These are phyloP conservation scores for Hydractinia symbiolongicarpus DNA, from an alignment of 30 jellyfish, hydroid and myxozoan genomes.

Conservation along the genomic window DNA sequence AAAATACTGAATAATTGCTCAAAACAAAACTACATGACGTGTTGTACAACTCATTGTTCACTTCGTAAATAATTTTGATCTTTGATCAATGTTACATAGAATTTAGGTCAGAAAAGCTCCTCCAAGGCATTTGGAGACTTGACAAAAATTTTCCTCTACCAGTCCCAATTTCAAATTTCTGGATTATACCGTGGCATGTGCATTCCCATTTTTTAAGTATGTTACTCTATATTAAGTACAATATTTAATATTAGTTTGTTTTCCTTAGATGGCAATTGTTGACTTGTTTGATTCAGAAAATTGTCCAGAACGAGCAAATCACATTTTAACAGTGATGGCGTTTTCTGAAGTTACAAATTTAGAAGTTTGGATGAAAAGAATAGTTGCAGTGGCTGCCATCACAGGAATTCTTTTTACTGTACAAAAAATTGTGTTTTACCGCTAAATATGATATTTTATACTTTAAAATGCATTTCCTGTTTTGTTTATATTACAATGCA, in stretches of 20 bases:
- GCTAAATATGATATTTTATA: neutral
- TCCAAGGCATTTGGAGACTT: no score
- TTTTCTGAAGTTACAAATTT: constrained; percentile 10
- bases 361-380: constrained; percentile 26
- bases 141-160: no score
- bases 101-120: no score
- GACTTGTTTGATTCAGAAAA: constrained; percentile 23
- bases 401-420: constrained; percentile 6
- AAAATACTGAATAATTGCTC: no score
- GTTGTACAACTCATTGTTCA: no score
- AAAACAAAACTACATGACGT: no score
- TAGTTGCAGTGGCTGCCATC: constrained; percentile 1
- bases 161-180: no score
- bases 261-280: constrained; percentile 25
- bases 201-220: neutral
- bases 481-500: no score
- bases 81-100: no score
- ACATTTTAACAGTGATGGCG: constrained; percentile 16
- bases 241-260: neutral
- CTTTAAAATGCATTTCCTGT: no score
- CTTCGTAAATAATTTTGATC: no score
- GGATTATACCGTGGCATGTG: no score
- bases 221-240: neutral
- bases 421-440: neutral
- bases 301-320: constrained; percentile 22